phyloP scores from a whole-genome alignment of 2,113 vertebrate species.

The Elephas maximus region DNA sequence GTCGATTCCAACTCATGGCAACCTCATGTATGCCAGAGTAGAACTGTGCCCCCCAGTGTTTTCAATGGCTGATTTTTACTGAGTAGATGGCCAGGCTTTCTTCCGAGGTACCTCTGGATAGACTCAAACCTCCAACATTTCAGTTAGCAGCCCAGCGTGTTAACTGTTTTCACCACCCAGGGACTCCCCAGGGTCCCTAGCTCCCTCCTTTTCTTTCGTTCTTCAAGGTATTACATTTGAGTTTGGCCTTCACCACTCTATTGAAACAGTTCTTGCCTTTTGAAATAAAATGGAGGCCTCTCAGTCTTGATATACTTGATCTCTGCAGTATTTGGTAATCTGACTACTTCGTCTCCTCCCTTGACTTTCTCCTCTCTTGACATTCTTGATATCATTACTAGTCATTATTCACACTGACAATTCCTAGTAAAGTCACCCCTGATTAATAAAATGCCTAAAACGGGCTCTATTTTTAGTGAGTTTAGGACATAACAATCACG shows the following conservation, averaged over 20 bases:
- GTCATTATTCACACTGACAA: neutral
- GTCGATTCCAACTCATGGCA: no score
- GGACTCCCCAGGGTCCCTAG: neutral
- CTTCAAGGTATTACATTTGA: neutral
- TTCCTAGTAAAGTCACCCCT: neutral
- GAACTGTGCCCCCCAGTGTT: no score
- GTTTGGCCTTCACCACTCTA: neutral
- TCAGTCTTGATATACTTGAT: neutral
- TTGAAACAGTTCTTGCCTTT: neutral
- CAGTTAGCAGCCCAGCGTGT: no score
- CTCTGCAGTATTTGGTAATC: neutral
- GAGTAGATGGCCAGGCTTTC: no score
- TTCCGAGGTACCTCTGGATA: no score
- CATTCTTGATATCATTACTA: neutral
- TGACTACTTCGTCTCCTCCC: neutral
- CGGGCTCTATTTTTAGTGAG: neutral
- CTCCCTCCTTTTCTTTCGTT: neutral
- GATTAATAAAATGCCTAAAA: neutral
- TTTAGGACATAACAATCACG: neutral
- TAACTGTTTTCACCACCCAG: no score
- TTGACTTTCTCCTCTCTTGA: neutral
- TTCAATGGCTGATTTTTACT: no score
- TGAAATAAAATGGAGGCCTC: neutral
- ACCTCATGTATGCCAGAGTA: no score
- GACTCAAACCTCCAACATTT: no score